These are phyloP conservation scores for Drosophila kurseongensis DNA, from an alignment of 1,140 invertebrate genomes.

Conservation along the genomic window DNA sequence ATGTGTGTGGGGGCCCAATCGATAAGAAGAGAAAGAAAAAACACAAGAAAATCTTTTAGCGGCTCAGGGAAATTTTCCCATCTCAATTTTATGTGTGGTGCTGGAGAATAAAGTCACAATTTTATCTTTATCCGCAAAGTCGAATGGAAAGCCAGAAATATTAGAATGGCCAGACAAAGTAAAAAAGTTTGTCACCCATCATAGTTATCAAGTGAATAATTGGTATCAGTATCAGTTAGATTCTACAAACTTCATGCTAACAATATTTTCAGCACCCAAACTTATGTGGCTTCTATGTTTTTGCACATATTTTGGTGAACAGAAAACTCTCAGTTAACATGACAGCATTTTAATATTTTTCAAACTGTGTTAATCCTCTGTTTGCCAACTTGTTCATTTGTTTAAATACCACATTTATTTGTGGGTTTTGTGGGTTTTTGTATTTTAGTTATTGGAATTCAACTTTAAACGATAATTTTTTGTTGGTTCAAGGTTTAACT, in stretches of 20 bases:
- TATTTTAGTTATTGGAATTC: not conserved
- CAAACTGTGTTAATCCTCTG: conserved; percentile 9
- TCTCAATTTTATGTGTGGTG: conserved; percentile 18
- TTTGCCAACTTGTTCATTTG: conserved; percentile 20
- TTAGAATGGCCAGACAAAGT: not conserved
- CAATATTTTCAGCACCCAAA: conserved; percentile 19
- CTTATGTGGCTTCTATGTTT: not conserved
- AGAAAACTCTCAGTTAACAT: conserved; percentile 4
- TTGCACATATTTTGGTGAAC: conserved; percentile 6
- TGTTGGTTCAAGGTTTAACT: no score
- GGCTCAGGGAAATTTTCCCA: conserved; percentile 28
- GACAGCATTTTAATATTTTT: conserved; percentile 8
- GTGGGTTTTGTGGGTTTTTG: not conserved
- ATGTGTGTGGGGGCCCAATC: conserved; percentile 9
- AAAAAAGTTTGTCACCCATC: conserved; percentile 2
- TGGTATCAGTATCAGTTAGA: conserved; percentile 5
- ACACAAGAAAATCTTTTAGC: conserved; percentile 23
- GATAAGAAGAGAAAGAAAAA: conserved; percentile 6
- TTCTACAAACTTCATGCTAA: conserved; percentile 1
- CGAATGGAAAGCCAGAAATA: conserved; percentile 12
- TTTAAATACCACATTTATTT: conserved; percentile 14
- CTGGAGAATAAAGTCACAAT: conserved; percentile 35
- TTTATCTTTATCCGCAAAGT: conserved; percentile 35
- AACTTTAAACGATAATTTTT: not conserved
- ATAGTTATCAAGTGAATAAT: not conserved